Conservation (phyloP, 2,888 invertebrate species). For the Timandra comae region DNA sequence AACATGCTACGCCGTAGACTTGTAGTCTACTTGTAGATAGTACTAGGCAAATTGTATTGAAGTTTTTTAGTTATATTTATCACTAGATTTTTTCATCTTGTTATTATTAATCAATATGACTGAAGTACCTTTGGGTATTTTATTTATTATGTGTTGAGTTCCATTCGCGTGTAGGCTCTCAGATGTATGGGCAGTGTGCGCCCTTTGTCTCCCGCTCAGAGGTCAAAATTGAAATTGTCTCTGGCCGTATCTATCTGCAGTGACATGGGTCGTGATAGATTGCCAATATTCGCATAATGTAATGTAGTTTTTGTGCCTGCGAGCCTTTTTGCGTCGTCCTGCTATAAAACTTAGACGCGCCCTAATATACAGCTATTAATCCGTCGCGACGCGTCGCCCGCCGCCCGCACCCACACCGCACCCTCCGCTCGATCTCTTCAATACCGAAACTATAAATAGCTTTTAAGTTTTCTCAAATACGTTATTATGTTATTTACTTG, state of each 20-base stretch:
- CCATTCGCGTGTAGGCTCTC: neutral
- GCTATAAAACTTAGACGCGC: neutral
- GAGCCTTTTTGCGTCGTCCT: neutral
- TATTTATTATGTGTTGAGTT: neutral
- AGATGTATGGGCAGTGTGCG: neutral
- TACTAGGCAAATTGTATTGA: no score
- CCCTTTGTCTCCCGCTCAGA: neutral
- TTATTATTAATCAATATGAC: no score
- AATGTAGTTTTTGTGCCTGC: neutral
- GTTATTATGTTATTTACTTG: neutral
- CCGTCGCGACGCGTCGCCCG: neutral
- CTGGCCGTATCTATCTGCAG: neutral
- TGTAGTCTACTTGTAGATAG: no score
- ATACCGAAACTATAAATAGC: no score
- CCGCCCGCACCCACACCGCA: neutral
- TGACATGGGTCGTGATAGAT: constrained; percentile 1
- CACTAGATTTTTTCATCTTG: no score
- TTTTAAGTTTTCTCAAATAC: no score
- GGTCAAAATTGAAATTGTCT: constrained; percentile 1
- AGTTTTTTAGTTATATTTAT: neutral
- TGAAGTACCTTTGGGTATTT: no score
- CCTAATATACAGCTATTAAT: no score
- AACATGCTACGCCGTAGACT: no score
- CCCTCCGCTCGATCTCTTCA: no score
- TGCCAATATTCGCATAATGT: constrained; percentile 1